Base-by-base conservation (phyloP, 2,113 vertebrate genomes). In the Glareola pratincola region DNA sequence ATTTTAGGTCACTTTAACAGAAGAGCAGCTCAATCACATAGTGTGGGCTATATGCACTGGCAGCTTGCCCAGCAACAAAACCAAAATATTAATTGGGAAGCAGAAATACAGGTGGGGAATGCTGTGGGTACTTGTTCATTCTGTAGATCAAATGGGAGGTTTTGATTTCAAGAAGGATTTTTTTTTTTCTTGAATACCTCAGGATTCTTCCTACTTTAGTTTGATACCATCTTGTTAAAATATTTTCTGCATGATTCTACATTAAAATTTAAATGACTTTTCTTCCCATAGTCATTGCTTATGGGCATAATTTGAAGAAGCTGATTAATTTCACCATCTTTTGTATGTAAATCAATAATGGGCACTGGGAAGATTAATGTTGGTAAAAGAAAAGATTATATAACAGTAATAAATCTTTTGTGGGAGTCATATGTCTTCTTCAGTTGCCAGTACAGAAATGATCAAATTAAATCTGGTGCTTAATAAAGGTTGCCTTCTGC, bases 261-360 rank as follows among this genome's bases (percentile, higher is more conserved):
- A 92, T 98, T 95, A 94, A 96, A 97, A 96, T 90, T 82, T 94
- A 95, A 96, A 94, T 90, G 12, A 82, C 86, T 88, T 96, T 88
- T 69, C 76, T 79, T 91, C 69, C 66, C 20, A 3, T 62, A 53
- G 45, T 79, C 77, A 67, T 90, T 88, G 66, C 90, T 97, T 92
- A 87, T 88, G 71, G 96, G 57, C 75, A 94, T 94, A 89, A 95
- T 92, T 91, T 96, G 47, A 96, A 95, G 73, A 66, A 95, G 57
- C 69, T 94, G 78, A 96, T 97, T 72, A 59, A 96, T 92, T 94
- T 94, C 85, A 89, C 68, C 73, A 69, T 95, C 63, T 95, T 90
- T 75, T 83, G 39, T 75, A 68, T 0, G 8, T 90, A 93, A 92
- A 80, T 92, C 94, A 89, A 78, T 96, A 95, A 56, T 59, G 86